These are phyloP conservation scores for Equus przewalskii DNA, from an alignment of 2,113 vertebrate species.

Conservation along the genomic window DNA sequence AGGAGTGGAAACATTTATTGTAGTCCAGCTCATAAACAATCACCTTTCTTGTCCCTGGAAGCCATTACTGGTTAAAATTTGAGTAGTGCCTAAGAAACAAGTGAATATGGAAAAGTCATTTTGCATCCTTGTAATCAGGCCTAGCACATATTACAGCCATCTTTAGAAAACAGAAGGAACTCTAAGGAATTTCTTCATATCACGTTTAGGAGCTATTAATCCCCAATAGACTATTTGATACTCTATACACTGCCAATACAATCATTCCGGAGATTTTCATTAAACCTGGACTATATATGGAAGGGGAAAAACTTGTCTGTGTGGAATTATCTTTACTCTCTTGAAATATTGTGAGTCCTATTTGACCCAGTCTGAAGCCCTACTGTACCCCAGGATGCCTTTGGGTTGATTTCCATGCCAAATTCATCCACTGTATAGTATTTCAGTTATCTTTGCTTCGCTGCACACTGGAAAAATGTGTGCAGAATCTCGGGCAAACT, in stretches of 20 bases:
- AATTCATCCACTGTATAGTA: constrained; percentile 12
- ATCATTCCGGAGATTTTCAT: constrained; percentile 49
- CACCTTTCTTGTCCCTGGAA: neutral
- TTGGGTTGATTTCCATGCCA: constrained; percentile 16
- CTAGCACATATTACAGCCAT: neutral
- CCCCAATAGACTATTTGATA: constrained; percentile 42
- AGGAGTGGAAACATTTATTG: neutral
- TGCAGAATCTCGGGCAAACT: constrained; percentile 36
- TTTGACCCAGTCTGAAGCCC: constrained; percentile 16
- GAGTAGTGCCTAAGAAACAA: neutral
- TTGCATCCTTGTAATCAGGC: neutral
- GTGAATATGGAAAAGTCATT: constrained; percentile 40
- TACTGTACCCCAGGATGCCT: neutral
- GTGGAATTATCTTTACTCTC: neutral
- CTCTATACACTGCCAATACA: neutral
- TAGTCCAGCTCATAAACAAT: neutral
- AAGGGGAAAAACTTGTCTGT: neutral
- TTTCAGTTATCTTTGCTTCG: constrained; percentile 51
- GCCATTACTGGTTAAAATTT: neutral
- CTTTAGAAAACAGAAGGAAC: constrained; percentile 24
- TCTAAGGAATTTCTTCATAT: constrained; percentile 38
- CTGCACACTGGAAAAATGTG: constrained; percentile 16
- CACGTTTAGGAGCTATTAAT: constrained; percentile 73
- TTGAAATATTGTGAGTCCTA: constrained; percentile 17
- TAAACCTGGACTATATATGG: constrained; percentile 22